Percentiles rank a stretch among this genome's conserved stretches.
Conservation (phyloP, 2,797 vertebrate species). For the Anguilla marmorata region DNA sequence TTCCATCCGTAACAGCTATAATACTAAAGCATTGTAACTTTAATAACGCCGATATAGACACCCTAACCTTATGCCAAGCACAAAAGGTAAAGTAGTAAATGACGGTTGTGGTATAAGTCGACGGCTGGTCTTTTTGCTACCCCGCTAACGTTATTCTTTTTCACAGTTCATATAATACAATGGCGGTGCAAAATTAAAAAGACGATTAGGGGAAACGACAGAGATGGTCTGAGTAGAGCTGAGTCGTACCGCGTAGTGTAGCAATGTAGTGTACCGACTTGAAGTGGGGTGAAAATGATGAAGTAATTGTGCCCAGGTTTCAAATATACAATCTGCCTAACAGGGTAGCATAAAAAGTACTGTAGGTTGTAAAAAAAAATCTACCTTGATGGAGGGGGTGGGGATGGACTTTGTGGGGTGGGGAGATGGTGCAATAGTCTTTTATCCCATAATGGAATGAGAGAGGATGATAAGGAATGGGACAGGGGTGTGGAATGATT, state of each 20-base stretch:
- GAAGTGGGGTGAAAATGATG: conserved; percentile 35
- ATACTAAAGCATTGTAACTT: conserved; percentile 39
- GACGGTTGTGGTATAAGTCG: conserved; percentile 29
- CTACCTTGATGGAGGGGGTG: conserved; percentile 20
- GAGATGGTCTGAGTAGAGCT: conserved; percentile 30
- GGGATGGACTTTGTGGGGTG: conserved; percentile 23
- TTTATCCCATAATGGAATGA: conserved; percentile 46
- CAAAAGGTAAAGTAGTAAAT: conserved; percentile 26
- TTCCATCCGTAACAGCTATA: conserved; percentile 41
- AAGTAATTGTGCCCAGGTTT: conserved; percentile 44
- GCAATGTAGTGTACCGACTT: conserved; percentile 37
- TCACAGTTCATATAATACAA: conserved; percentile 44
- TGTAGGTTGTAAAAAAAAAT: conserved; percentile 19
- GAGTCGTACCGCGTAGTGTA: conserved; percentile 47
- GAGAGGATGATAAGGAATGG: conserved; percentile 27
- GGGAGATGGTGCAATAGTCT: conserved; percentile 30
- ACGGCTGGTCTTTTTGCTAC: conserved; percentile 41
- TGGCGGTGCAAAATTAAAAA: not conserved
- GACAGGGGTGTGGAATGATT: conserved; percentile 35
- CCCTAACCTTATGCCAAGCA: conserved; percentile 36
- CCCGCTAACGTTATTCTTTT: conserved; percentile 43
- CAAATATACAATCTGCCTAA: conserved; percentile 47
- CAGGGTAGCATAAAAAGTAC: conserved; percentile 44
- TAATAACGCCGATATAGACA: conserved; percentile 33
- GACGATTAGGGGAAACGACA: not conserved